Conservation (phyloP, 1,140 invertebrate genomes). For the Zophobas atratus region DNA sequence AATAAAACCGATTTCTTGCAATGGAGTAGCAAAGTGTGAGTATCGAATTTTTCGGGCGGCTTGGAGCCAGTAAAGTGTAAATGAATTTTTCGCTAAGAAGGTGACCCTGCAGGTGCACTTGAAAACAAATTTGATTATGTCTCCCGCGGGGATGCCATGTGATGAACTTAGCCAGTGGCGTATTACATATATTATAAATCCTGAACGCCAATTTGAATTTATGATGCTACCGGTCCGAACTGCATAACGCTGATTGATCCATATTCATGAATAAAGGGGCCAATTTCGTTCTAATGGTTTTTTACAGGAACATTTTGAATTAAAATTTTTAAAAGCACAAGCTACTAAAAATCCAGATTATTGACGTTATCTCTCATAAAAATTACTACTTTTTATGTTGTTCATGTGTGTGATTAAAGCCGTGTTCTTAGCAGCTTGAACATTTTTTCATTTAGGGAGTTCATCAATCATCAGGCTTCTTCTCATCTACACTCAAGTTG, state of each 20-base stretch:
- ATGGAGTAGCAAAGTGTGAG: no score
- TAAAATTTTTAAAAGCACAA: no score
- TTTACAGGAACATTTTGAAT: not conserved
- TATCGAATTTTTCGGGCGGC: not conserved
- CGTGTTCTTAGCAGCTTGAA: no score
- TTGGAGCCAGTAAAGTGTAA: not conserved
- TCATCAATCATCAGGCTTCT: no score
- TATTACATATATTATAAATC: conserved; percentile 40
- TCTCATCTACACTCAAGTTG: no score
- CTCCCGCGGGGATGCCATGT: conserved; percentile 7
- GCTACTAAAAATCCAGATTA: no score
- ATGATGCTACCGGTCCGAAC: conserved; percentile 36
- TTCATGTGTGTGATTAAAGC: no score
- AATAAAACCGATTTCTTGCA: no score
- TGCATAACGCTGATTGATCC: conserved; percentile 39
- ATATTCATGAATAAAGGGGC: conserved; percentile 33
- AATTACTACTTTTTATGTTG: no score
- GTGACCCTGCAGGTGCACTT: conserved; percentile 24
- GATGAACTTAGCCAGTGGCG: conserved; percentile 24
- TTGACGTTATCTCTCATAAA: no score
- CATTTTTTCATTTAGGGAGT: no score
- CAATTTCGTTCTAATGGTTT: conserved; percentile 26
- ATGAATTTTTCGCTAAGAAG: conserved; percentile 18
- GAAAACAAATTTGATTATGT: conserved; percentile 31
- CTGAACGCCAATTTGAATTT: conserved; percentile 41